Conservation (phyloP, 2,888 invertebrate species). For the Mycalesis mineus region DNA sequence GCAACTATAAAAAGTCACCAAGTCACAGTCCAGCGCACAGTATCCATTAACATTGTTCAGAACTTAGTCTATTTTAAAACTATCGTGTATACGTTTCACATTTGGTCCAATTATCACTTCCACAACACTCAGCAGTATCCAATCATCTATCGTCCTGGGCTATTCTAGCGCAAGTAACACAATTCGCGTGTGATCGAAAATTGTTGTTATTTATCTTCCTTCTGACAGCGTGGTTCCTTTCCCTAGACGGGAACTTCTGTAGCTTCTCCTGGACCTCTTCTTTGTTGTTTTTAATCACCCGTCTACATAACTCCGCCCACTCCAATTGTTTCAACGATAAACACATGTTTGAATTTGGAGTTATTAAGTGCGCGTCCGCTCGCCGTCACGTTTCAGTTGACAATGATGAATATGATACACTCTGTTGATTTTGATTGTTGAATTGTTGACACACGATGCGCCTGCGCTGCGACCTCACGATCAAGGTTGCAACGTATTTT, state of each 20-base stretch:
- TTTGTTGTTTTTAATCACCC: conserved; percentile 48
- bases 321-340: conserved; percentile 65
- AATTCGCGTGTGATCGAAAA: conserved; percentile 58
- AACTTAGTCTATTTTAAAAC: neutral
- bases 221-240: conserved; percentile 82
- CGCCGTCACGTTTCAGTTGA: conserved; percentile 35
- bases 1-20: neutral
- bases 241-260: conserved; percentile 83
- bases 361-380: conserved; percentile 24
- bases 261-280: conserved; percentile 48
- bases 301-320: conserved; percentile 61
- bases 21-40: neutral
- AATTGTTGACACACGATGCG: conserved; percentile 37
- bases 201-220: conserved; percentile 74
- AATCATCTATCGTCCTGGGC: conserved; percentile 48
- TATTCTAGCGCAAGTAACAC: conserved; percentile 59
- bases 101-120: conserved; percentile 4
- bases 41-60: neutral
- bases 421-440: conserved; percentile 10
- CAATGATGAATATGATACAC: conserved; percentile 29
- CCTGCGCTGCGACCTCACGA: conserved; percentile 48
- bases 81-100: neutral
- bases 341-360: conserved; percentile 46
- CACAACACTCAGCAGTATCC: neutral
- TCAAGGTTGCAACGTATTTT: conserved; percentile 51